These are phyloP conservation scores for Empidonax alnorum DNA, from an alignment of 2,113 vertebrate genomes.

Conservation along the genomic window DNA sequence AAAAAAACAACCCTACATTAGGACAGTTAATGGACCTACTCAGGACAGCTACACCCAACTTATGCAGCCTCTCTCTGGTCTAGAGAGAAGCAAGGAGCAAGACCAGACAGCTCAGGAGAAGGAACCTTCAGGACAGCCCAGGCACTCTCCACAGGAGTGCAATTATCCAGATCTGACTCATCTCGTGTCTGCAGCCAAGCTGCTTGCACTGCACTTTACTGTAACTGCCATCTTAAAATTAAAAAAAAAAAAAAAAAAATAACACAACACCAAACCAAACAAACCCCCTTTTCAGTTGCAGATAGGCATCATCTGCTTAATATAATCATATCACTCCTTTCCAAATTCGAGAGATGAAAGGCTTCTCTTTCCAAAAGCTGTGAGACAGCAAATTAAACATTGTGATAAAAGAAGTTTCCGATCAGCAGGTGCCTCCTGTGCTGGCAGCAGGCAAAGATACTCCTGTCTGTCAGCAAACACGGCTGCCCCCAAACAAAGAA, in stretches of 20 bases:
- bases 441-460: constrained; percentile 7
- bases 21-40: neutral
- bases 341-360: constrained; percentile 15
- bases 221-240: neutral
- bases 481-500: neutral
- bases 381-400: constrained; percentile 25
- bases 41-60: neutral
- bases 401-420: constrained; percentile 22
- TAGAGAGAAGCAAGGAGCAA: neutral
- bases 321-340: neutral
- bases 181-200: neutral
- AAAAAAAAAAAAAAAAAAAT: neutral
- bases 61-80: neutral
- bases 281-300: neutral
- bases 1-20: neutral
- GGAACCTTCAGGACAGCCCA: neutral
- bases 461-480: constrained; percentile 29
- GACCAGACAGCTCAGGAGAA: neutral
- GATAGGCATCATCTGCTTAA: constrained; percentile 18
- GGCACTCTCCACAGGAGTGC: neutral
- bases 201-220: neutral
- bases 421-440: constrained; percentile 41
- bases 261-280: neutral
- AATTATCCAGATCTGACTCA: neutral
- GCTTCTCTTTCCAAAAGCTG: constrained; percentile 28